Conservation (phyloP, 2,113 vertebrate species). For the Boleophthalmus pectinirostris region DNA sequence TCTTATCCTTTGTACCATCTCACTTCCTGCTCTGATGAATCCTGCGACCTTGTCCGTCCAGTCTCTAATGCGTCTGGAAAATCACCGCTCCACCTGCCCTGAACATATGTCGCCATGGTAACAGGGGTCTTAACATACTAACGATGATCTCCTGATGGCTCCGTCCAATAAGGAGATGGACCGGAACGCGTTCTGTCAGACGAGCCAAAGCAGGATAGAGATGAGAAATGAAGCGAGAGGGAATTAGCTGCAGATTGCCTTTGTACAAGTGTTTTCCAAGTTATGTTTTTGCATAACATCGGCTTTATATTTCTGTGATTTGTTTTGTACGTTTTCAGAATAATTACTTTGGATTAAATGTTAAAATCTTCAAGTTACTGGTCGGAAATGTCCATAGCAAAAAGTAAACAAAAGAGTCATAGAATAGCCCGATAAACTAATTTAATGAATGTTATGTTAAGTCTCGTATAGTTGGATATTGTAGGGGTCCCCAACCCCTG, state of each 20-base stretch:
- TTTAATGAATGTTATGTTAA: too few relatives aligned
- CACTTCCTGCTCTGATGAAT: not conserved
- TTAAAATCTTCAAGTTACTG: too few relatives aligned
- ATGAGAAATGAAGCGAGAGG: slow-evolving; percentile 16
- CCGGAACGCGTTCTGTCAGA: not conserved
- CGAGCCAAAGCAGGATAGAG: slow-evolving; percentile 11
- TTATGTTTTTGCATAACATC: too few relatives aligned
- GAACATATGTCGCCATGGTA: slow-evolving; percentile 3
- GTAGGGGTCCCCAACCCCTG: too few relatives aligned
- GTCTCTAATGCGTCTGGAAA: slow-evolving; percentile 1
- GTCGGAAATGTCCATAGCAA: too few relatives aligned
- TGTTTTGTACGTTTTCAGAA: too few relatives aligned
- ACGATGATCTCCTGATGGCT: not conserved
- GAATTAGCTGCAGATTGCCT: slow-evolving; percentile 31
- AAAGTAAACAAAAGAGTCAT: too few relatives aligned
- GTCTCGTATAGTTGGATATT: too few relatives aligned
- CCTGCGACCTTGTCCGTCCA: not conserved
- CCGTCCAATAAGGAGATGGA: not conserved
- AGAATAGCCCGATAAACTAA: too few relatives aligned
- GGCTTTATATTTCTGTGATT: too few relatives aligned
- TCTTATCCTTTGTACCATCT: not conserved
- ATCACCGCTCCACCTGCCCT: not conserved
- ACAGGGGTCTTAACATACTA: not conserved
- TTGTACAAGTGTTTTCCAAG: not conserved
- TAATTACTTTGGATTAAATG: too few relatives aligned